A percentile compares a stretch with the other conserved stretches of the same genome.
These are phyloP conservation scores for Trididemnum miniatum DNA, from an alignment of 23 tunicate genomes.

Conservation along the genomic window DNA sequence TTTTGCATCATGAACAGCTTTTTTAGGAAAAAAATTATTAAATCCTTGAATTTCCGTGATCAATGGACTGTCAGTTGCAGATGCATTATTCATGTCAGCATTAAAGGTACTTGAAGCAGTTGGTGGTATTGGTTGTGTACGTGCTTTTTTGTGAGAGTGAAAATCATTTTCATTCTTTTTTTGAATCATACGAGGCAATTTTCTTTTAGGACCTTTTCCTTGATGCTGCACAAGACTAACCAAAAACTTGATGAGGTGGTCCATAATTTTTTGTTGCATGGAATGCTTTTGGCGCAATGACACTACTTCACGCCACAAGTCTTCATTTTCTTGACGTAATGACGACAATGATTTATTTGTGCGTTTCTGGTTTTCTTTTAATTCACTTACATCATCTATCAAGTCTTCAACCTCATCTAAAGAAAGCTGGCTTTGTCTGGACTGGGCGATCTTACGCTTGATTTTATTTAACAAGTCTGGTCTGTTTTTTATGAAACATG, in stretches of 20 bases:
- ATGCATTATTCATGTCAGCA: not conserved
- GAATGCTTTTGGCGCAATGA: slow-evolving; percentile 80
- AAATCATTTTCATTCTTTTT: slow-evolving; percentile 3
- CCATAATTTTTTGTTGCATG: slow-evolving; percentile 81
- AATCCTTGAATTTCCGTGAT: not conserved
- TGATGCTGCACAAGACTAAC: slow-evolving; percentile 72
- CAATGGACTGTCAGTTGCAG: too few species aligned
- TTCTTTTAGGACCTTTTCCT: slow-evolving; percentile 67
- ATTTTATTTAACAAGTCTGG: slow-evolving; percentile 36
- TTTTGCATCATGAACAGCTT: not conserved
- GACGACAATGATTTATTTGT: slow-evolving; percentile 32
- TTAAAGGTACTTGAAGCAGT: slow-evolving; percentile 25
- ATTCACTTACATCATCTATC: slow-evolving; percentile 41
- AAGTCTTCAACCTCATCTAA: slow-evolving; percentile 47
- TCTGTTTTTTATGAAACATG: slow-evolving; percentile 51
- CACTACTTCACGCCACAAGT: slow-evolving; percentile 79
- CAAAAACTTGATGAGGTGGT: slow-evolving; percentile 76
- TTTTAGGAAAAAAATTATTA: too few species aligned
- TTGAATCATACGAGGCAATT: slow-evolving; percentile 39
- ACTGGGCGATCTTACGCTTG: slow-evolving; percentile 50
- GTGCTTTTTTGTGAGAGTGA: not conserved
- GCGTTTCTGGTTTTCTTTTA: slow-evolving; percentile 33
- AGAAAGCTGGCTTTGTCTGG: not conserved
- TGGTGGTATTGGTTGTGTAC: not conserved
- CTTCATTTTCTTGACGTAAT: slow-evolving; percentile 68